Base-by-base conservation (phyloP, 1,140 invertebrate genomes). In the Zeugodacus cucurbitae region DNA sequence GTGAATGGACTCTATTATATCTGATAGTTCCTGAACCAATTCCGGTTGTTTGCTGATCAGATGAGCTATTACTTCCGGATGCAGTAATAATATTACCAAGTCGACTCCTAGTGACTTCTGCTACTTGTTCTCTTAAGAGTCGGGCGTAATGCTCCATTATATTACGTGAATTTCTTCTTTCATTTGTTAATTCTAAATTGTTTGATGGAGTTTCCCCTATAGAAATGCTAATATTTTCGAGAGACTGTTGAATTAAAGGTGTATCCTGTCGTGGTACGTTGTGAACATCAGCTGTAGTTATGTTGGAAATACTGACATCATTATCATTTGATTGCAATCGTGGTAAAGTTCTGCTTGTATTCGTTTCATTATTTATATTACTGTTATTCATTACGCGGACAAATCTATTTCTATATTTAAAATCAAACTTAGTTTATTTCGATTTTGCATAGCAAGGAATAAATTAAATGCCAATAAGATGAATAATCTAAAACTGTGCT, bases 91-190 rank as follows among this genome's bases (percentile, higher is more conserved):
- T 48, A 11, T 82, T 82, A 2, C 74, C 34, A 3, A 82, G 11
- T 26, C 74, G 22, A 17, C 41, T 29, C n/a, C 74, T 82, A 11
- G 74, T 82, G n/a, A 82, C 74, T 82, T 37, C 74, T 82, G 41
- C 74, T 20, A 82, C 74, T 48, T 48, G 74, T 8, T 82, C 41
- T 48, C 74, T n/a, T 29, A 82, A 14, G 4, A 48, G 14, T 54
- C 74, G 37, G 0, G 74, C 74, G 22, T 82, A 82, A 48, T 82
- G 74, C 26, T 48, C 74, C 74, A 82, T 82, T 22, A 82, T 82
- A 11, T 82, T 82, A 17, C 22, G 41, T 22, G 41, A 5, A 29
- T 17, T 82, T 7, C 41, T 48, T 82, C 34, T 22, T 41, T 14
- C 74, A 48, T 54, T 82, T 5, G 41, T 22, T 34, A 54, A 82